These are phyloP conservation scores for Passer domesticus DNA, from an alignment of 2,113 vertebrate genomes.

Conservation along the genomic window DNA sequence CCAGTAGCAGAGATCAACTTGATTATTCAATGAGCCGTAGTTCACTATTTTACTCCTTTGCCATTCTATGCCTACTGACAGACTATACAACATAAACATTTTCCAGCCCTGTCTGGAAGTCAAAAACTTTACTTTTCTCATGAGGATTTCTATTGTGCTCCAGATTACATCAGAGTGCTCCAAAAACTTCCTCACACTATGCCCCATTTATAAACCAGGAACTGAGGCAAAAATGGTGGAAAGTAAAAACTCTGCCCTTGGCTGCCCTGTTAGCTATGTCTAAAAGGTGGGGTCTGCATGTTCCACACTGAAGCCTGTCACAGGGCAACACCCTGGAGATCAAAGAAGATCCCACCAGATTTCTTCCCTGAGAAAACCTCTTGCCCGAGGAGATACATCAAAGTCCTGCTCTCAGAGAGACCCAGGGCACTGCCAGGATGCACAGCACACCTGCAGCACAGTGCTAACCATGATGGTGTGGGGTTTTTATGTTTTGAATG, in stretches of 20 bases:
- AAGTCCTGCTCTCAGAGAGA: not conserved
- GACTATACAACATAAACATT: not conserved
- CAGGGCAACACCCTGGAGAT: not conserved
- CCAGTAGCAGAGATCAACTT: not conserved
- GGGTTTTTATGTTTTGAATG: not conserved
- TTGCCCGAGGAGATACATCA: not conserved
- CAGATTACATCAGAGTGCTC: not conserved
- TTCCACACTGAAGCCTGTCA: not conserved
- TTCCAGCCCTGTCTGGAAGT: not conserved
- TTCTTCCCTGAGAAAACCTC: not conserved
- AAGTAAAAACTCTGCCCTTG: not conserved
- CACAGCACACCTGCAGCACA: not conserved
- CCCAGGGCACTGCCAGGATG: not conserved
- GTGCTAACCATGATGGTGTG: not conserved
- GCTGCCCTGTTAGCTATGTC: not conserved
- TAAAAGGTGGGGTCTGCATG: not conserved
- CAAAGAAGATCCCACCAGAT: not conserved
- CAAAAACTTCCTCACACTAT: not conserved
- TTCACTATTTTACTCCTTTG: not conserved
- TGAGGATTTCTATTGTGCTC: not conserved
- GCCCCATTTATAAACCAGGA: not conserved
- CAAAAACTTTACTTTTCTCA: not conserved
- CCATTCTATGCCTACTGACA: not conserved
- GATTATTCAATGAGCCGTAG: not conserved
- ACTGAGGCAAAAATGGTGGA: not conserved